Evolutionary conservation across 1,140 invertebrate genomes (phyloP), one percentile per base, ranked within the genome.

Genomic region (Cryptotermes secundus): DNA sequence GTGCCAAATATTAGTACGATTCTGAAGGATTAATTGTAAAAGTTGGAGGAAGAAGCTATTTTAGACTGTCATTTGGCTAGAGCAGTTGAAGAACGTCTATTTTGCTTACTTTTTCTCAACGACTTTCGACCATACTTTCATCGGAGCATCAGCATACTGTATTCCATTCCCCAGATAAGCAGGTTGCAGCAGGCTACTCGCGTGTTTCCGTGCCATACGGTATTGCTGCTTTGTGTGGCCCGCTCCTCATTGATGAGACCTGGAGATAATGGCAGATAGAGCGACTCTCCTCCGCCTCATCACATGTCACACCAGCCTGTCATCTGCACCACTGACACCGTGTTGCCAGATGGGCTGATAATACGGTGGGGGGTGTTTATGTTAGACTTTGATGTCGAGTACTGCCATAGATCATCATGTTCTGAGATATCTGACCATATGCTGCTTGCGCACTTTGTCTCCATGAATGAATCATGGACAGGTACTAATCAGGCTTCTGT

Each of bases 261-360:
- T n/a, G 26, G 9, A 72, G 59, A 72, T 72, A 72, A 72, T 72
- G 59, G 59, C 7, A 72, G 59, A 72, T 72, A 72, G 59, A 72
- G n/a, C 16, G 59, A 72, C 31, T 26, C n/a, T 72, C n/a, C 59
- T 72, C 59, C 26, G 9, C 59, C 59, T 72, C 59, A 31, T 72
- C 59, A 72, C 59, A 72, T 72, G 59, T 72, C 59, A 72, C 59
- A 72, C 59, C 26, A n/a, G 59, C 59, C 59, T 72, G 59, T 72
- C 59, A 72, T 72, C 59, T 72, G 59, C 31, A 72, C 26, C 59
- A 31, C 59, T 72, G 59, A 72, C 59, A 72, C 59, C 9, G 26
- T 72, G 59, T 72, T 72, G 59, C 59, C 59, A 72, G 59, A 72
- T 72, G 59, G 59, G 59, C 59, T 31, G 59, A 72, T 72, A 72